Evolutionary conservation across 2,888 invertebrate species (phyloP).

Genomic region (Sipunculus nudus): DNA sequence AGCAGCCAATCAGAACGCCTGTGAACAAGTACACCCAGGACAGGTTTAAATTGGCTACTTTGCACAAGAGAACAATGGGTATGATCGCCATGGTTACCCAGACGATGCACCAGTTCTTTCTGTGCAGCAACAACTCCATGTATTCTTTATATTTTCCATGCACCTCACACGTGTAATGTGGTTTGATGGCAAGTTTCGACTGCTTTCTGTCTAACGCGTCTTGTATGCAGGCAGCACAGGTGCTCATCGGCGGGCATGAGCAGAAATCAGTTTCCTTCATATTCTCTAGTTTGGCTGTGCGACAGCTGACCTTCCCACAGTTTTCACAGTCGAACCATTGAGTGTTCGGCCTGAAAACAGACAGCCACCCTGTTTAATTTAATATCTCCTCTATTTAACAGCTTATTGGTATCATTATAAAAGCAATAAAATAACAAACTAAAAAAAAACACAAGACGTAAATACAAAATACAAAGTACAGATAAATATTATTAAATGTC

Average conservation of each 20-base stretch:
- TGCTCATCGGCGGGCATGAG: conserved; percentile 34
- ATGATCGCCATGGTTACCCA: conserved; percentile 53
- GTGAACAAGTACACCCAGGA: conserved; percentile 61
- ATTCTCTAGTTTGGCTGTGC: too few species aligned
- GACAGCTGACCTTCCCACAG: too few species aligned
- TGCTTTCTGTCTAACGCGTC: conserved; percentile 25
- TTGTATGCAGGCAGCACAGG: conserved; percentile 25
- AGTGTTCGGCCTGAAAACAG: too few species aligned
- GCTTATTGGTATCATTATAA: too few species aligned
- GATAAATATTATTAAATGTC: too few species aligned
- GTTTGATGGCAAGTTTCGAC: conserved; percentile 43
- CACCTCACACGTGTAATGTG: conserved; percentile 47
- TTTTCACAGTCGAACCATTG: too few species aligned
- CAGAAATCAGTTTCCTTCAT: conserved; percentile 37
- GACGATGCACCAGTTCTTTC: conserved; percentile 61
- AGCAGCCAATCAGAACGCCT: conserved; percentile 61
- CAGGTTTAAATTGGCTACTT: conserved; percentile 47
- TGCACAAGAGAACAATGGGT: conserved; percentile 54
- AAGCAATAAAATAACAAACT: too few species aligned
- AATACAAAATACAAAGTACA: too few species aligned
- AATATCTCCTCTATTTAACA: too few species aligned
- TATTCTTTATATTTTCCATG: conserved; percentile 57
- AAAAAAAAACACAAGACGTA: too few species aligned
- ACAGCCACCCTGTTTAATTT: too few species aligned
- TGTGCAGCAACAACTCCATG: conserved; percentile 46